Conservation (phyloP, 2,888 invertebrate species). For the Pyrrhosoma nymphula region DNA sequence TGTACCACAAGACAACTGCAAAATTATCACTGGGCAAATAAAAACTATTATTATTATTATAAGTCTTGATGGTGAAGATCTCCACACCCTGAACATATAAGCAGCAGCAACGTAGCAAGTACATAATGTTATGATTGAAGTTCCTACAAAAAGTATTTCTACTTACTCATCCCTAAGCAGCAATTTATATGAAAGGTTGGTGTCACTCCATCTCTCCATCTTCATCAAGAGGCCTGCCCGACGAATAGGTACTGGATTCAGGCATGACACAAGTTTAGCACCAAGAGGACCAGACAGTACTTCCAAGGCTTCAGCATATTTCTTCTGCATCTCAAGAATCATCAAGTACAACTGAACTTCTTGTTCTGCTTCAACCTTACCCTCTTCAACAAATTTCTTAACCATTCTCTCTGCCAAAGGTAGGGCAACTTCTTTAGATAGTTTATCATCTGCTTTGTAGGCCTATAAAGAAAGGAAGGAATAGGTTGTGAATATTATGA, state of each 20-base stretch:
- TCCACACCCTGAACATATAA: no score
- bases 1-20: no score
- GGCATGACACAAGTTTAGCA: conserved; percentile 84
- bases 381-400: conserved; percentile 91
- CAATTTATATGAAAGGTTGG: conserved; percentile 87
- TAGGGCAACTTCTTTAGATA: conserved; percentile 85
- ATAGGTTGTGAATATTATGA: not conserved
- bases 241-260: conserved; percentile 82
- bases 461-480: conserved; percentile 71
- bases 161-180: conserved; percentile 87
- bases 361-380: conserved; percentile 95
- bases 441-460: conserved; percentile 74
- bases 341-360: conserved; percentile 95
- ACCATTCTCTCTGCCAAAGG: conserved; percentile 97
- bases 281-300: conserved; percentile 90
- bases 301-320: conserved; percentile 89
- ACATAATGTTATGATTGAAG: no score
- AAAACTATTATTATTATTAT: no score
- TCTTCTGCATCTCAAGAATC: conserved; percentile 84
- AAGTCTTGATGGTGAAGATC: no score
- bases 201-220: conserved; percentile 86
- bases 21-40: no score
- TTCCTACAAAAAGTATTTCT: not conserved
- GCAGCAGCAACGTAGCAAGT: no score
- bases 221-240: conserved; percentile 87